A percentile compares a stretch with the other conserved stretches of the same genome.
phyloP scores from a whole-genome alignment of 2,888 invertebrate genomes.

The Malthinus flaveolus region DNA sequence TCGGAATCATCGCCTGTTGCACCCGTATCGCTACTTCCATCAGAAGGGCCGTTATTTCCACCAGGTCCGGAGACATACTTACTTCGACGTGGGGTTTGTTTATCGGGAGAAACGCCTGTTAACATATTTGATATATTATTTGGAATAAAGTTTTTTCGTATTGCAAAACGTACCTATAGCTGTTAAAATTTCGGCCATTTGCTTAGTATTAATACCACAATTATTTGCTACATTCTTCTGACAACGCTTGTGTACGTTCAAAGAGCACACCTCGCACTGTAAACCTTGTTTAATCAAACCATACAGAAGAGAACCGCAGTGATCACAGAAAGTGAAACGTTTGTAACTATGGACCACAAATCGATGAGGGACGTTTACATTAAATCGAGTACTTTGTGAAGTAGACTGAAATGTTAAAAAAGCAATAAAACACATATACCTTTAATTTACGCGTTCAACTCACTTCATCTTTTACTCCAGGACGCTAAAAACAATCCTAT shows the following conservation, averaged over 20 bases:
- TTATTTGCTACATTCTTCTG: constrained; percentile 99
- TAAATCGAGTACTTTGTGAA: constrained; percentile 77
- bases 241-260: constrained; percentile 99
- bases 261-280: constrained; percentile 93
- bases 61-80: constrained; percentile 50
- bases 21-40: constrained; percentile 42
- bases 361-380: constrained; percentile 97
- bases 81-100: constrained; percentile 71
- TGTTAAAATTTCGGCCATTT: constrained; percentile 91
- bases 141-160: not conserved
- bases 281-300: constrained; percentile 95
- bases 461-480: not conserved
- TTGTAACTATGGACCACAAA: constrained; percentile 96
- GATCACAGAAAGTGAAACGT: constrained; percentile 98
- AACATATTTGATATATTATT: not conserved
- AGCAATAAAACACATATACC: not conserved
- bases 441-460: not conserved
- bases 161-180: constrained; percentile 73
- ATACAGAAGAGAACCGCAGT: constrained; percentile 96
- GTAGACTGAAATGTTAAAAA: constrained; percentile 53
- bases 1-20: constrained; percentile 39
- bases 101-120: constrained; percentile 73
- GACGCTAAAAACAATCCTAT: not conserved
- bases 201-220: constrained; percentile 97
- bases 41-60: constrained; percentile 48